These are phyloP conservation scores for Rhimphoctona megacephalus DNA, from an alignment of 2,888 invertebrate genomes.

Conservation along the genomic window DNA sequence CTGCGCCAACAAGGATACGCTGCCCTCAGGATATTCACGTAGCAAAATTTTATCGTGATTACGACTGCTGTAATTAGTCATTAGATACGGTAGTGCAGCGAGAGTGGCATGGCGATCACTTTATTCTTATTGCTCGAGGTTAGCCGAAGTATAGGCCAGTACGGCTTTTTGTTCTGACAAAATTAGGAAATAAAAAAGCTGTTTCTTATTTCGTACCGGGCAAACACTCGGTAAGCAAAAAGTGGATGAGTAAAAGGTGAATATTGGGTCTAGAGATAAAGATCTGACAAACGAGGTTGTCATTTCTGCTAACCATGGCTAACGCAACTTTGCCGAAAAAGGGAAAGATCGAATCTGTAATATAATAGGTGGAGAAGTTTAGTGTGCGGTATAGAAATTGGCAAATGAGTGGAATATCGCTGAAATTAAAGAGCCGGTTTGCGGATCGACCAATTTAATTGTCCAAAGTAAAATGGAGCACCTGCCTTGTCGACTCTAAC, in stretches of 20 bases:
- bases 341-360: constrained; percentile 26
- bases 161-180: constrained; percentile 26
- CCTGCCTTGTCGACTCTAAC: constrained; percentile 81
- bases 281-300: constrained; percentile 67
- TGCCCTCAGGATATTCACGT: neutral
- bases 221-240: neutral
- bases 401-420: constrained; percentile 72
- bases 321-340: constrained; percentile 30
- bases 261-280: constrained; percentile 47
- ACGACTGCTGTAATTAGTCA: constrained; percentile 61
- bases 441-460: constrained; percentile 82
- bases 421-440: constrained; percentile 67
- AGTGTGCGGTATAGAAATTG: constrained; percentile 47
- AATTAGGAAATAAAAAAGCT: constrained; percentile 9
- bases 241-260: constrained; percentile 1
- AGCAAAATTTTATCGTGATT: constrained; percentile 64
- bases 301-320: constrained; percentile 54
- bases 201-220: neutral
- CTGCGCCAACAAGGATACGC: neutral
- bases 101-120: constrained; percentile 29
- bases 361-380: constrained; percentile 24
- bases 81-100: constrained; percentile 63
- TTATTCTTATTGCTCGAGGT: constrained; percentile 2
- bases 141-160: constrained; percentile 34
- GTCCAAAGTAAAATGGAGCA: constrained; percentile 84